These are phyloP conservation scores for Anableps anableps DNA, from an alignment of 2,797 vertebrate genomes.

Conservation along the genomic window DNA sequence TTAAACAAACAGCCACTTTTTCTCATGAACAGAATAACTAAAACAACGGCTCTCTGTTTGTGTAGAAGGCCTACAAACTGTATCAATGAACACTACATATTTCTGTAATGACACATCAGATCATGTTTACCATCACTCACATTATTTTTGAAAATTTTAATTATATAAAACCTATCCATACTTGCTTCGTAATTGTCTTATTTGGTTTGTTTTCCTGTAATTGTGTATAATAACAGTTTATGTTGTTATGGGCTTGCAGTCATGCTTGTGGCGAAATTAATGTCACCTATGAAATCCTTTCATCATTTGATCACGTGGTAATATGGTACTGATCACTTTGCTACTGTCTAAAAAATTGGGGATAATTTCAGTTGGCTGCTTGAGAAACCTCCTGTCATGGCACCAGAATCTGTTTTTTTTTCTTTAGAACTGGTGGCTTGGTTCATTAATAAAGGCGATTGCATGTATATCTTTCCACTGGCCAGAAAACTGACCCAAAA, in stretches of 20 bases:
- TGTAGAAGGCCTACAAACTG: background rate
- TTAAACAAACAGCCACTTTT: background rate
- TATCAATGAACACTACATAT: too few species aligned
- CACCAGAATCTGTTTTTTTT: background rate
- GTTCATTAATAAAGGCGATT: background rate
- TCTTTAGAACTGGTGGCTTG: background rate
- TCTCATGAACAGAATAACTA: background rate
- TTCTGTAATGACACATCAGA: background rate
- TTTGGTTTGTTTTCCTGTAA: too few species aligned
- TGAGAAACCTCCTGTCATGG: too few species aligned
- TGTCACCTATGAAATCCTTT: background rate
- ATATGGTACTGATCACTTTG: background rate
- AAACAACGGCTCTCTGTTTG: background rate
- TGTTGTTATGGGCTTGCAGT: background rate
- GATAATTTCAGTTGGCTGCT: too few species aligned
- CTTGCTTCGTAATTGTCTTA: background rate
- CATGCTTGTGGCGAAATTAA: background rate
- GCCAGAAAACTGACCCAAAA: background rate
- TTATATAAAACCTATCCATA: background rate
- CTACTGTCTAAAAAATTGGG: too few species aligned
- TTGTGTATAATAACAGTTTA: background rate
- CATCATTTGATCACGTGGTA: background rate
- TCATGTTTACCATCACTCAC: too few species aligned
- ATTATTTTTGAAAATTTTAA: background rate
- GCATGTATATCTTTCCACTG: background rate